Percentiles rank a stretch among this genome's conserved stretches.
Conservation (phyloP, 2,888 invertebrate genomes). For the Drosophila maculinotata region DNA sequence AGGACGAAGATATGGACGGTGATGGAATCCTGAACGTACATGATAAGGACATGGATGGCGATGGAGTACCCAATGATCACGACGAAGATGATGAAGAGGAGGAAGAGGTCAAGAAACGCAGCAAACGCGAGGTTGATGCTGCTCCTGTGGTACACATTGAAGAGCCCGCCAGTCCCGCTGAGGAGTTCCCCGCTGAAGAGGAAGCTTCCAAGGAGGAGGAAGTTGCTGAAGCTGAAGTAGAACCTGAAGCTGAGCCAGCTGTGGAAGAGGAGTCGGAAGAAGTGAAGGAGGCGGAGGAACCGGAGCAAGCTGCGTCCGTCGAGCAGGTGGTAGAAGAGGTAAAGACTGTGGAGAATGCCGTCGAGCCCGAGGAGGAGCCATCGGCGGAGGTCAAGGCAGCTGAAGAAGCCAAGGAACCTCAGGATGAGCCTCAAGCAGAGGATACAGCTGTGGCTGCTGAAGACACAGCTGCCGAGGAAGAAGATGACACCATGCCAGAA, state of each 20-base stretch:
- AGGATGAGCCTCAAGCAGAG: constrained; percentile 74
- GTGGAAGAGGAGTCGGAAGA: constrained; percentile 41
- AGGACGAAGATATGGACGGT: constrained; percentile 83
- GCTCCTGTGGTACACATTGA: constrained; percentile 69
- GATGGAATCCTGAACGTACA: constrained; percentile 84
- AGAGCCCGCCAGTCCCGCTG: constrained; percentile 66
- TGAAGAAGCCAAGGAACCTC: constrained; percentile 30
- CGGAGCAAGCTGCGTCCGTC: constrained; percentile 15
- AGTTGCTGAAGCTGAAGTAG: constrained; percentile 64
- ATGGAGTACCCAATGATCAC: constrained; percentile 68
- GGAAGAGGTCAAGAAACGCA: constrained; percentile 82
- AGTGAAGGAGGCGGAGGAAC: constrained; percentile 23
- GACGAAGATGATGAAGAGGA: constrained; percentile 75
- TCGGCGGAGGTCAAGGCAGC: constrained; percentile 63
- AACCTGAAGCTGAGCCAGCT: constrained; percentile 79
- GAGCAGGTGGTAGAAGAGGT: constrained; percentile 47
- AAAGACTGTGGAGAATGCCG: constrained; percentile 47
- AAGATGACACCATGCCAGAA: constrained; percentile 87
- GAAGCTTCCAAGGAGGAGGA: constrained; percentile 62
- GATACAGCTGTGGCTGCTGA: constrained; percentile 48
- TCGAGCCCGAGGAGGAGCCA: constrained; percentile 70
- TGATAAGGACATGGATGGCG: constrained; percentile 68
- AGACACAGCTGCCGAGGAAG: constrained; percentile 58
- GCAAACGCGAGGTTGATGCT: constrained; percentile 83
- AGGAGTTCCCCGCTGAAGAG: constrained; percentile 70